A percentile compares a stretch with the other conserved stretches of the same genome.
These are phyloP conservation scores for Chrysocyon brachyurus DNA, from an alignment of 2,797 vertebrate species.

Conservation along the genomic window DNA sequence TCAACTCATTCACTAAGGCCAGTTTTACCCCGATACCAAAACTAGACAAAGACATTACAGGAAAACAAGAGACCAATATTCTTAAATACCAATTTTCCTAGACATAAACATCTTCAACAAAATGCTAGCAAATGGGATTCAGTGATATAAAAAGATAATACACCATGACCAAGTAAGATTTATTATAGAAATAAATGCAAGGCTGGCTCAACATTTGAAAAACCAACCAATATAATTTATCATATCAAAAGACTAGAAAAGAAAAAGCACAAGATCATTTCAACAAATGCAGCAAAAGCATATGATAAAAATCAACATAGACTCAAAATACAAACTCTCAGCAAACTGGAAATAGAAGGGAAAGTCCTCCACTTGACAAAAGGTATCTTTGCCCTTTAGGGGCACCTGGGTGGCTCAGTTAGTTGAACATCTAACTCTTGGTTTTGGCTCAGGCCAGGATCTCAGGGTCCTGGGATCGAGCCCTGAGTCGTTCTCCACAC, in stretches of 20 bases:
- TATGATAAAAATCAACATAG: not conserved
- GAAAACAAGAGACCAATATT: not conserved
- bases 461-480: not conserved
- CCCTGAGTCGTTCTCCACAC: not conserved
- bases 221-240: not conserved
- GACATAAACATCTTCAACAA: not conserved
- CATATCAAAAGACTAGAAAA: not conserved
- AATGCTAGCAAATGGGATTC: not conserved
- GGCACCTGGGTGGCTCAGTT: not conserved
- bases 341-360: not conserved
- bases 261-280: not conserved
- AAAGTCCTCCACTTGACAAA: not conserved
- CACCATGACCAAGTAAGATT: not conserved
- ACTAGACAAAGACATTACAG: not conserved
- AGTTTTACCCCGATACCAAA: not conserved
- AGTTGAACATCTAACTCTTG: not conserved
- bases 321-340: not conserved
- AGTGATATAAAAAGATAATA: not conserved
- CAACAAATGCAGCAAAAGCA: not conserved
- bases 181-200: slow-evolving; percentile 13
- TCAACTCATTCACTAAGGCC: not conserved
- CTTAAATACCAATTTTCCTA: not conserved
- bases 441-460: not conserved
- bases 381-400: not conserved
- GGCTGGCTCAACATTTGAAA: not conserved